Evolutionary conservation across 2,888 invertebrate species (phyloP).

Genomic region (Calliscelio sp.): DNA sequence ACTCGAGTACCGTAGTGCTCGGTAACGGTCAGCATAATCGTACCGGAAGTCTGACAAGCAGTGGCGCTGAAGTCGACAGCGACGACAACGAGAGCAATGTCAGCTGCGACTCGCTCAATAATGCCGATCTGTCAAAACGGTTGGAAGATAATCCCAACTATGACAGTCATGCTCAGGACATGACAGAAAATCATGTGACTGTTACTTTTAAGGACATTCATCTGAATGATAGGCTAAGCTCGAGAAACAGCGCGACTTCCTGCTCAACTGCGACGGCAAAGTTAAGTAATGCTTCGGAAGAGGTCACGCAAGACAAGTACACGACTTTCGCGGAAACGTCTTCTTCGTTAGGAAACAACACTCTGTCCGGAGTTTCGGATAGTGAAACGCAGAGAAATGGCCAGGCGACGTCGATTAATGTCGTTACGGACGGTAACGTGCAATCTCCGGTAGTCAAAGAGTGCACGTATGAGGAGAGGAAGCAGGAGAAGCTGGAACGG

Average conservation of each 20-base stretch:
- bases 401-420: not conserved
- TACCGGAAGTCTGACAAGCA: slow-evolving; percentile 88
- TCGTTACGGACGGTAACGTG: slow-evolving; percentile 53
- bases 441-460: slow-evolving; percentile 87
- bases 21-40: slow-evolving; percentile 86
- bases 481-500: slow-evolving; percentile 86
- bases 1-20: slow-evolving; percentile 83
- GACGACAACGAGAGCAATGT: slow-evolving; percentile 92
- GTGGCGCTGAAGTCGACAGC: slow-evolving; percentile 89
- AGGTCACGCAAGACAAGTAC: slow-evolving; percentile 37
- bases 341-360: not conserved
- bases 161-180: not conserved
- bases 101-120: slow-evolving; percentile 94
- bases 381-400: not conserved
- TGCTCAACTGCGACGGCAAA: not conserved
- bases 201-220: slow-evolving; percentile 72
- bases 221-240: slow-evolving; percentile 78
- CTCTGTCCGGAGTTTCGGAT: not conserved
- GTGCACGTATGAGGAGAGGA: slow-evolving; percentile 90
- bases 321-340: slow-evolving; percentile 11
- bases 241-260: not conserved
- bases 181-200: not conserved
- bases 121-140: slow-evolving; percentile 88
- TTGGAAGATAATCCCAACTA: slow-evolving; percentile 84
- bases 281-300: not conserved